phyloP scores from a whole-genome alignment of 2,888 invertebrate genomes.

The Tinea semifulvella region DNA sequence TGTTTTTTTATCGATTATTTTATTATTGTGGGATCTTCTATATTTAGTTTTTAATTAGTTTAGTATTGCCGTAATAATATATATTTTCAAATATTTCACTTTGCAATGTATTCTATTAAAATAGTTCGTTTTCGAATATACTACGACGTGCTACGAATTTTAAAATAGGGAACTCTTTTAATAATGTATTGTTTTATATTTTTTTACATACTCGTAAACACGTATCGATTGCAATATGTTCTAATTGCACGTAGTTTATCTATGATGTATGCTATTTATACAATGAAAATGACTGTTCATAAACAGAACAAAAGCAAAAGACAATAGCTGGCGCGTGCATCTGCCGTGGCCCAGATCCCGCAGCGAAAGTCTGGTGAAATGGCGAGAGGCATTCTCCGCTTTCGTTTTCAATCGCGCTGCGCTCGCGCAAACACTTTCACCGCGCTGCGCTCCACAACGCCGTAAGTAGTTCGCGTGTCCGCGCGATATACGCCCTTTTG shows the following conservation, averaged over 20 bases:
- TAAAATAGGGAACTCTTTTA: no score
- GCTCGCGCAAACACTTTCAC: conserved; percentile 60
- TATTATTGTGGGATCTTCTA: background rate
- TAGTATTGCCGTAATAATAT: background rate
- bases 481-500: conserved; percentile 49
- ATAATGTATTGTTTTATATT: no score
- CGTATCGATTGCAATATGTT: no score
- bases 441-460: conserved; percentile 44
- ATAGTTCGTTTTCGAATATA: no score
- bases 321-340: conserved; percentile 39
- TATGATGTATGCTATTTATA: no score
- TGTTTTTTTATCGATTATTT: background rate
- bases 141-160: no score
- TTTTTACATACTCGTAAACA: no score
- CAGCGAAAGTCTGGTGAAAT: conserved; percentile 66
- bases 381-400: conserved; percentile 64
- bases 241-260: no score
- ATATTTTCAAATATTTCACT: no score
- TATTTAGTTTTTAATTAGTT: background rate
- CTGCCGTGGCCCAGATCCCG: conserved; percentile 56
- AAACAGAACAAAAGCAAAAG: conserved; percentile 18
- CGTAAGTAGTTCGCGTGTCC: conserved; percentile 45
- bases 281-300: background rate
- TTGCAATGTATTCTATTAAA: no score
- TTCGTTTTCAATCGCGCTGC: conserved; percentile 61